A percentile compares a stretch with the other conserved stretches of the same genome.
These are phyloP conservation scores for Pantherophis vulpinus DNA, from an alignment of 2,797 vertebrate species.

Conservation along the genomic window DNA sequence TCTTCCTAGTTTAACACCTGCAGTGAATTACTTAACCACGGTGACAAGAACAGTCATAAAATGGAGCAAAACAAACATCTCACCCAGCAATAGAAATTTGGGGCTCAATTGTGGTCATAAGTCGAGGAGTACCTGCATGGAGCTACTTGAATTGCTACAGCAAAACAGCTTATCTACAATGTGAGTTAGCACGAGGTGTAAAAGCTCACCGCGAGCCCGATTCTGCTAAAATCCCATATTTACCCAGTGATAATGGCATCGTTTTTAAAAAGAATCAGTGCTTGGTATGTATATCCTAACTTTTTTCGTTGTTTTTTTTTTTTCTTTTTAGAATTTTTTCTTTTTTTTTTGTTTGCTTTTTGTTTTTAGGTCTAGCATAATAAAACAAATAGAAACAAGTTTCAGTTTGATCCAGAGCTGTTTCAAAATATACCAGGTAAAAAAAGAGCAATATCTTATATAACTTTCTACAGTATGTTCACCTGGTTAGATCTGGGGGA, in stretches of 20 bases:
- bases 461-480: neutral
- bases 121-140: neutral
- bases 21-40: neutral
- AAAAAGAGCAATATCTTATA: slow-evolving; percentile 9
- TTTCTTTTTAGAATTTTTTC: neutral
- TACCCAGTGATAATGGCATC: neutral
- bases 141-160: slow-evolving; percentile 40
- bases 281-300: slow-evolving; percentile 6
- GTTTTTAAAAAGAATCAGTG: neutral
- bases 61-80: neutral
- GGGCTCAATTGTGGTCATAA: neutral
- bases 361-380: neutral
- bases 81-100: neutral
- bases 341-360: neutral
- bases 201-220: neutral
- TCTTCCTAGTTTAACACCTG: neutral
- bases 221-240: slow-evolving; percentile 1
- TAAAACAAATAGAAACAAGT: slow-evolving; percentile 13
- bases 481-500: slow-evolving; percentile 20
- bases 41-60: neutral
- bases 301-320: neutral
- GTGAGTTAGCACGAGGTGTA: slow-evolving; percentile 16
- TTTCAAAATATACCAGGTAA: slow-evolving; percentile 4
- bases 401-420: neutral
- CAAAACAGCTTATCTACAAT: slow-evolving; percentile 9